A percentile compares a stretch with the other conserved stretches of the same genome.
Evolutionary conservation across 2,888 invertebrate species (phyloP).

Genomic region (Nephrotoma guestfalica): DNA sequence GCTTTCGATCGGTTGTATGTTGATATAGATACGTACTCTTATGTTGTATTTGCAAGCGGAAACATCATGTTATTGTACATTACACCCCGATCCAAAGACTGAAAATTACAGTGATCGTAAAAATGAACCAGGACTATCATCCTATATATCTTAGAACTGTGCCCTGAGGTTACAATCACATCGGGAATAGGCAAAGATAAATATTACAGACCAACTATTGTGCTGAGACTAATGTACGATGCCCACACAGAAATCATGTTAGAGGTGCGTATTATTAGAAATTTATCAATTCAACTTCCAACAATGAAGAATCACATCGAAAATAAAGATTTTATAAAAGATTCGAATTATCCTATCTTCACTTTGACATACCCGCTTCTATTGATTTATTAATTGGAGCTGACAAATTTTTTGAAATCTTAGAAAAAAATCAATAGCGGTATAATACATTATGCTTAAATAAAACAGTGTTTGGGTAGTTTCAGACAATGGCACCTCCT

Average conservation of each 20-base stretch:
- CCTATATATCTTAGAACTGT: background rate
- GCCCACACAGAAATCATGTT: background rate
- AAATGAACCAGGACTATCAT: background rate
- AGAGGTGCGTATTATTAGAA: background rate
- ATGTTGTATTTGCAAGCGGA: background rate
- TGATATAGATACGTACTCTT: no score
- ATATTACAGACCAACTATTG: background rate
- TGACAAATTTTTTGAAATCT: background rate
- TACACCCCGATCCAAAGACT: no score
- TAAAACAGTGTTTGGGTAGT: background rate
- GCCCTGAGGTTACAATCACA: background rate
- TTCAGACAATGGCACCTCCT: no score
- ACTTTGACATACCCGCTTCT: no score
- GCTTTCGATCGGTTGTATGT: no score
- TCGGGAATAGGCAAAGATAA: background rate
- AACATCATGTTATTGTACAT: background rate
- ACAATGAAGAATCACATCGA: no score
- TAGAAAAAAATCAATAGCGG: background rate
- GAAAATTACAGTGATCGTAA: no score
- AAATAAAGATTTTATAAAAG: no score
- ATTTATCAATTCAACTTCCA: background rate
- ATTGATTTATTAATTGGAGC: background rate
- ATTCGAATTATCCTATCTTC: no score
- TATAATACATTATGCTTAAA: background rate
- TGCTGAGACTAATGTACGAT: background rate